phyloP scores from a whole-genome alignment of 37 sponge, comb jelly and placozoan species.

The Beroe forskalii region DNA sequence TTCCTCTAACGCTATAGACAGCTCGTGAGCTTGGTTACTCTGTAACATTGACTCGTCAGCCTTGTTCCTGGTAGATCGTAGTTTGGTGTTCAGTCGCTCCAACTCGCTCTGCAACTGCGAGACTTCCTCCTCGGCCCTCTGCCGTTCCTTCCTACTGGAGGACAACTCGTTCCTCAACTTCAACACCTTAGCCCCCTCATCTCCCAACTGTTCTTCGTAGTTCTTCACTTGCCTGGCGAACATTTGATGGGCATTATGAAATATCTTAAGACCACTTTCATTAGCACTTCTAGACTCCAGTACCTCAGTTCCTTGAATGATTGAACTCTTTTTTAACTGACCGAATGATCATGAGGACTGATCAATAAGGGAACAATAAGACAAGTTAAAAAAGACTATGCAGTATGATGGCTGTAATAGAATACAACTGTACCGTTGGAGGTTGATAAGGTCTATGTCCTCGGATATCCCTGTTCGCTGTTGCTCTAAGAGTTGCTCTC shows the following conservation, averaged over 20 bases:
- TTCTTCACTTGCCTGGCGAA: slow-evolving; percentile 41
- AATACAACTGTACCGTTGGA: slow-evolving; percentile 48
- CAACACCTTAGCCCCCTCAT: neutral
- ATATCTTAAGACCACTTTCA: neutral
- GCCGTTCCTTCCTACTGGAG: neutral
- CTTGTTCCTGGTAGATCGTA: neutral
- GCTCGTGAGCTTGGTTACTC: slow-evolving; percentile 43
- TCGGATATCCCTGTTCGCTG: slow-evolving; percentile 55
- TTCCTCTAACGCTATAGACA: slow-evolving; percentile 31
- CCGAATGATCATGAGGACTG: no score
- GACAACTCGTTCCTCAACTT: slow-evolving; percentile 9
- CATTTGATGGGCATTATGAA: no score
- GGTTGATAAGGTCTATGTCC: slow-evolving; percentile 56
- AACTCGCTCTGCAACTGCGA: neutral
- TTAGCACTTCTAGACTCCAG: neutral
- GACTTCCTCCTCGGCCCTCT: slow-evolving; percentile 3
- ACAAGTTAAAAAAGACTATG: no score
- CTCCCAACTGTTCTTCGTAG: slow-evolving; percentile 44
- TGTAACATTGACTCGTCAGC: slow-evolving; percentile 37
- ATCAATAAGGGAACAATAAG: no score
- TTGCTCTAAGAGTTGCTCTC: slow-evolving; percentile 55
- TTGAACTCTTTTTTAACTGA: no score
- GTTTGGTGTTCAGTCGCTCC: neutral
- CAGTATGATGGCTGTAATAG: no score
- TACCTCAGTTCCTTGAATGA: no score